Evolutionary conservation across 2,797 vertebrate species (phyloP), one percentile per base, ranked within the genome.

Genomic region (Protonibea diacanthus): DNA sequence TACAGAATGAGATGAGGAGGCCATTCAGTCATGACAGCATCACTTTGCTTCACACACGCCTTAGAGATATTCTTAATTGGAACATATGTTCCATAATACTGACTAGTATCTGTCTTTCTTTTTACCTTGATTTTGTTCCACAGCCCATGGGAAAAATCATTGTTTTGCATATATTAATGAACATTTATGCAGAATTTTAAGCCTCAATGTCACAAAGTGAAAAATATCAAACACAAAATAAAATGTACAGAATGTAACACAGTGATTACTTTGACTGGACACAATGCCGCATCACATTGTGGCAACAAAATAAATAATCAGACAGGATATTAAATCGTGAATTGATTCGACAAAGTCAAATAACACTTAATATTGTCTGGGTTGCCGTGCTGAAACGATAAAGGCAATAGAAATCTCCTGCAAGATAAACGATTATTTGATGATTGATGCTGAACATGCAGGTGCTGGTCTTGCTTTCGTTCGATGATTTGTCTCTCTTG

Each of bases 11-110:
- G 71, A 74, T 48, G 56, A 64, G 59, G 52, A 71, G 58, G 63
- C 59, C 63, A 55, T 69, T 82, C 79, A 85, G 25, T 75, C 77
- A 71, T 59, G 66, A 58, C 65, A 69, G 49, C 64, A 64, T 66
- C 67, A n/a, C 62, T 69, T 56, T 74, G 29, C 52, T 64, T 75
- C 42, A 76, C 62, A 73, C 68, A 67, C 72, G 76, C 79, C 78
- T 77, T 21, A 38, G 56, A 71, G 72, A 68, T 61, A 18, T 65
- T 38, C 45, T 58, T 86, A 76, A 88, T 79, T 85, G 70, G 80
- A 79, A 73, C 82, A 79, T 65, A 49, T 71, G 76, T 81, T 42
- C 52, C 27, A 33, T 58, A 68, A 64, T 71, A 38, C 57, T 25
- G 17, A 48, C 18, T 40, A 13, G 21, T 62, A 52, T 70, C 49